phyloP scores from a whole-genome alignment of 2,888 invertebrate species.

The Lysandra bellargus region DNA sequence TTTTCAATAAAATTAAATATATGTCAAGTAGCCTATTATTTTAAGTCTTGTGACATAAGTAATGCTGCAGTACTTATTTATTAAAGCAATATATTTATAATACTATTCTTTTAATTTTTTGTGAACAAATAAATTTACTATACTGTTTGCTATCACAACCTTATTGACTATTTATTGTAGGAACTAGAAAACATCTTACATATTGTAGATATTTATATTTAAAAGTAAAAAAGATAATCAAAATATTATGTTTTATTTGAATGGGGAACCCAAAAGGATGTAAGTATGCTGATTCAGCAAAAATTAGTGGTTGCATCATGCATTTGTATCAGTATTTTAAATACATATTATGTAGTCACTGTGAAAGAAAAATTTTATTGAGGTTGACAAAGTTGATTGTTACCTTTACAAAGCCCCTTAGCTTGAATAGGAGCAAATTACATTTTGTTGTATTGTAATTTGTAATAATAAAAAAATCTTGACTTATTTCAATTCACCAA shows the following conservation, averaged over 20 bases:
- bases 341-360: no score
- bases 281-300: background rate
- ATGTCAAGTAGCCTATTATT: no score
- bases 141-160: slow-evolving; percentile 9
- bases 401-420: no score
- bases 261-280: background rate
- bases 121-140: slow-evolving; percentile 4
- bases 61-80: background rate
- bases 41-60: background rate
- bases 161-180: slow-evolving; percentile 19
- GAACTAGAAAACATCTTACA: background rate
- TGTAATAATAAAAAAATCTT: no score
- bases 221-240: background rate
- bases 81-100: background rate
- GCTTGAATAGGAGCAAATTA: no score
- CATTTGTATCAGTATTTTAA: no score
- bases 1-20: no score
- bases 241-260: slow-evolving; percentile 16
- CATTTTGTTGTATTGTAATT: no score
- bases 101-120: background rate
- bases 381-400: no score
- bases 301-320: no score
- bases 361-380: no score
- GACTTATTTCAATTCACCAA: no score
- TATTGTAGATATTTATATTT: slow-evolving; percentile 23